These are phyloP conservation scores for Leptinotarsa juncta DNA, from an alignment of 2,888 invertebrate genomes.

Conservation along the genomic window DNA sequence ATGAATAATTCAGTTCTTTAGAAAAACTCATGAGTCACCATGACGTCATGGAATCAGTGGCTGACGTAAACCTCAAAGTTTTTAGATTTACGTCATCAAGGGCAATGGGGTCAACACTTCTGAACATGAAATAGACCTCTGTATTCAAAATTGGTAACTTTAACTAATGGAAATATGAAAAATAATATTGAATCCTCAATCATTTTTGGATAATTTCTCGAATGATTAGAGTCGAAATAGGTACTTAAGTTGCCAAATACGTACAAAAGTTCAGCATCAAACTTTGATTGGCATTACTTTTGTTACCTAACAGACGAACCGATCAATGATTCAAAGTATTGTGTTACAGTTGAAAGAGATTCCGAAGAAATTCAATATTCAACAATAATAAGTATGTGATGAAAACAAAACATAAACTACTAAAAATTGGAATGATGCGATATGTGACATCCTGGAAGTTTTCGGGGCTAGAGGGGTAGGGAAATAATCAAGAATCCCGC, in stretches of 20 bases:
- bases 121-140: too few species aligned
- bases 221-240: not conserved
- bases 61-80: constrained; percentile 58
- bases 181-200: too few species aligned
- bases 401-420: not conserved
- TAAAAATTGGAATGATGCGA: not conserved
- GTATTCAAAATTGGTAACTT: too few species aligned
- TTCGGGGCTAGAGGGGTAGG: constrained; percentile 19
- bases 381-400: not conserved
- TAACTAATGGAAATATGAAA: too few species aligned
- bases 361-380: not conserved
- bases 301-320: not conserved
- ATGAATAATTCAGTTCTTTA: not conserved
- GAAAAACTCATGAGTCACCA: constrained; percentile 57
- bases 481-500: constrained; percentile 64
- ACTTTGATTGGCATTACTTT: too few species aligned
- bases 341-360: not conserved
- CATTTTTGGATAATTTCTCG: not conserved
- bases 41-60: constrained; percentile 58
- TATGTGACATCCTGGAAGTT: not conserved
- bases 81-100: constrained; percentile 54
- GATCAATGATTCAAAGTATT: not conserved
- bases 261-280: too few species aligned
- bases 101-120: constrained; percentile 25
- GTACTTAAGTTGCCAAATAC: too few species aligned